Conservation (phyloP, 1,140 invertebrate genomes). For the Lordiphosa clarofinis region DNA sequence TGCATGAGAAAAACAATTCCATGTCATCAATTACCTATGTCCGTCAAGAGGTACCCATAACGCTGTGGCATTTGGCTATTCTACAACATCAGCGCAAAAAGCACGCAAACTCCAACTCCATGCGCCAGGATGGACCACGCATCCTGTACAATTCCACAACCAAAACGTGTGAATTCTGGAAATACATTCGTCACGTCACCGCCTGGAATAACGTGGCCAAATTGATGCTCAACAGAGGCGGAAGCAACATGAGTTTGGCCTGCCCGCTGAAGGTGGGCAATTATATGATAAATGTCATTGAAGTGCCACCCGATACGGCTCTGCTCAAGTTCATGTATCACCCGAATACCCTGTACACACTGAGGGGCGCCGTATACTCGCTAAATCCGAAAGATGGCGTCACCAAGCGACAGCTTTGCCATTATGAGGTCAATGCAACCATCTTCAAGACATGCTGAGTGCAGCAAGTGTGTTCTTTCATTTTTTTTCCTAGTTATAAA, state of each 20-base stretch:
- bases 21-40: conserved; percentile 61
- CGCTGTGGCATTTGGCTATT: conserved; percentile 54
- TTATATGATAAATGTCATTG: conserved; percentile 61
- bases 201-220: conserved; percentile 62
- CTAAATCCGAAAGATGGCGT: conserved; percentile 39
- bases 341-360: conserved; percentile 58
- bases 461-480: background rate
- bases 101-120: background rate
- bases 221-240: conserved; percentile 43
- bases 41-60: conserved; percentile 51
- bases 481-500: conserved; percentile 9
- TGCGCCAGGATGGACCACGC: conserved; percentile 33
- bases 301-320: conserved; percentile 61
- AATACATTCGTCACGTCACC: conserved; percentile 53
- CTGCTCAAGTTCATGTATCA: conserved; percentile 70
- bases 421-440: conserved; percentile 66
- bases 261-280: conserved; percentile 58
- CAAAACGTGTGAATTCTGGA: conserved; percentile 67
- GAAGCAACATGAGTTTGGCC: conserved; percentile 62
- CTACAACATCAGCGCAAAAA: conserved; percentile 40
- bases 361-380: conserved; percentile 52
- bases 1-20: conserved; percentile 53
- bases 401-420: conserved; percentile 29
- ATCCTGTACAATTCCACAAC: conserved; percentile 56
- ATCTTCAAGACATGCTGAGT: conserved; percentile 56